Conservation (phyloP, 1,140 invertebrate species). For the Maniola jurtina region DNA sequence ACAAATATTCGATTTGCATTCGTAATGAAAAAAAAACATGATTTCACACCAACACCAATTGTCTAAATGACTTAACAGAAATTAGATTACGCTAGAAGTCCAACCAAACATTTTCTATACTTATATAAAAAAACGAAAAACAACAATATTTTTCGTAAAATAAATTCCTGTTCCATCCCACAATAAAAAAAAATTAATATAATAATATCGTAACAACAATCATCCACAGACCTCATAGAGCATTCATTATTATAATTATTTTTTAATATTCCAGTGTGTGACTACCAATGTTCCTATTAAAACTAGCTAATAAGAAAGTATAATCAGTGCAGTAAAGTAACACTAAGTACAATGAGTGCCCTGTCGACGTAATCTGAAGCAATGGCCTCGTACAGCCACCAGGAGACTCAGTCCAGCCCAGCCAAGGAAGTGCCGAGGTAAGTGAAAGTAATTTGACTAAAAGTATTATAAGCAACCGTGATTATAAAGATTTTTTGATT, state of each 20-base stretch:
- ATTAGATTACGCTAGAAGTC: too few species aligned
- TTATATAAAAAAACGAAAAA: too few species aligned
- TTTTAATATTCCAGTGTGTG: slow-evolving; percentile 15
- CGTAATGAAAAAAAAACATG: too few species aligned
- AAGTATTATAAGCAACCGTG: not conserved
- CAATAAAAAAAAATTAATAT: too few species aligned
- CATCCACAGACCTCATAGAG: slow-evolving; percentile 18
- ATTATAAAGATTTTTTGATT: not conserved
- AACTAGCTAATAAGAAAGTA: slow-evolving; percentile 12
- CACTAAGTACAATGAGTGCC: slow-evolving; percentile 46
- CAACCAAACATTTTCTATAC: too few species aligned
- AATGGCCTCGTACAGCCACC: slow-evolving; percentile 69
- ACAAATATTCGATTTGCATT: too few species aligned
- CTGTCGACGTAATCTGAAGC: slow-evolving; percentile 40
- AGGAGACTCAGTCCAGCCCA: slow-evolving; percentile 73
- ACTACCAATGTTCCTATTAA: slow-evolving; percentile 29
- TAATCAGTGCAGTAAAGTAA: slow-evolving; percentile 13
- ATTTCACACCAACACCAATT: too few species aligned
- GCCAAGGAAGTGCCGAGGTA: slow-evolving; percentile 71
- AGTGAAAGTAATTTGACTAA: slow-evolving; percentile 24
- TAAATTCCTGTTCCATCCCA: too few species aligned
- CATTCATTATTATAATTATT: not conserved
- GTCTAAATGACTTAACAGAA: too few species aligned
- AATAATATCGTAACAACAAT: not conserved
- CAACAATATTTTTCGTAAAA: too few species aligned